Evolutionary conservation across 1,140 invertebrate genomes (phyloP).

Genomic region (Choristoneura fumiferana): DNA sequence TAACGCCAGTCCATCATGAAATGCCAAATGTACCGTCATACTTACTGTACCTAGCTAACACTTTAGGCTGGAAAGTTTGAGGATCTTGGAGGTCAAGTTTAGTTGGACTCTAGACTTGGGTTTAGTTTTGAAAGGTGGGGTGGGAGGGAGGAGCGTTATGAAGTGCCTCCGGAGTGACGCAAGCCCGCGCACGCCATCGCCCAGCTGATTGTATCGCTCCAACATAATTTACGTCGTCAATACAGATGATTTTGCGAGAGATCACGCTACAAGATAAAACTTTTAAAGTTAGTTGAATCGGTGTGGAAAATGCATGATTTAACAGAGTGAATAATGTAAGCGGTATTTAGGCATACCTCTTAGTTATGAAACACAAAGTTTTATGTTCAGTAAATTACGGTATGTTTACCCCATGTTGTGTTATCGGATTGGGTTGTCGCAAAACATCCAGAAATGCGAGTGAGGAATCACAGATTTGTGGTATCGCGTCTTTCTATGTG

Average conservation of each 20-base stretch:
- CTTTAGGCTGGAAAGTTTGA: not conserved
- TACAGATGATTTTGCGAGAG: conserved; percentile 32
- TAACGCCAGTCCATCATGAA: conserved; percentile 23
- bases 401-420: no score
- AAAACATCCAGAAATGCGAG: no score
- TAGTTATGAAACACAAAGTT: no score
- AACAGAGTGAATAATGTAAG: no score
- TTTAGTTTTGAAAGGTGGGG: conserved; percentile 18
- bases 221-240: conserved; percentile 37
- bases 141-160: conserved; percentile 32
- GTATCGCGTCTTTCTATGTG: no score
- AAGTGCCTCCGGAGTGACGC: conserved; percentile 50
- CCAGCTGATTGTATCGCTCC: conserved; percentile 43
- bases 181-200: conserved; percentile 36
- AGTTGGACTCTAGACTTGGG: conserved; percentile 14
- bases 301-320: no score
- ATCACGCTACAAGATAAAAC: conserved; percentile 24
- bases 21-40: conserved; percentile 29
- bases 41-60: conserved; percentile 1
- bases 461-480: no score
- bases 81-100: conserved; percentile 24
- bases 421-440: no score
- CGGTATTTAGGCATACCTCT: no score
- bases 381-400: no score
- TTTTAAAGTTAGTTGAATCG: conserved; percentile 23